Conservation (phyloP, 1,140 invertebrate genomes). For the Coptotermes formosanus region DNA sequence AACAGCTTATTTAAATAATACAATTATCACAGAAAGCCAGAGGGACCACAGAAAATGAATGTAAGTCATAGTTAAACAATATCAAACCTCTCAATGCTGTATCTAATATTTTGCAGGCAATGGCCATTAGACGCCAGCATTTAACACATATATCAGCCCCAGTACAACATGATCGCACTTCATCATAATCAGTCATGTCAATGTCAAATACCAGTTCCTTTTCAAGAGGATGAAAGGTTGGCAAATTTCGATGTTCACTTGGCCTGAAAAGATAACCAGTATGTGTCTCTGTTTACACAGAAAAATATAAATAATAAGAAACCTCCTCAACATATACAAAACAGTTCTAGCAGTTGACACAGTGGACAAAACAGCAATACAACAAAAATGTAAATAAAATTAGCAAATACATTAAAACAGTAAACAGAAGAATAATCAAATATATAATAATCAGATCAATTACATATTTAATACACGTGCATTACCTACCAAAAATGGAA, state of each 20-base stretch:
- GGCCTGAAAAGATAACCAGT: slow-evolving; percentile 48
- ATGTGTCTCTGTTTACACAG: too few relatives aligned
- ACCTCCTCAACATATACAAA: too few relatives aligned
- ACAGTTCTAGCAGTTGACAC: too few relatives aligned
- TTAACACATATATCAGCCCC: slow-evolving; percentile 87
- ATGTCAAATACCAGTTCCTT: slow-evolving; percentile 99
- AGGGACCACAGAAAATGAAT: neutral
- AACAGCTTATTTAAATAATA: too few relatives aligned
- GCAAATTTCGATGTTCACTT: slow-evolving; percentile 56
- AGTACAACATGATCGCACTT: slow-evolving; percentile 87
- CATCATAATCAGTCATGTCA: slow-evolving; percentile 99
- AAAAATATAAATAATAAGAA: too few relatives aligned
- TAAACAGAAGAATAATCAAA: too few relatives aligned
- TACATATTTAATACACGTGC: too few relatives aligned
- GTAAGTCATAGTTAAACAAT: neutral
- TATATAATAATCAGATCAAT: too few relatives aligned
- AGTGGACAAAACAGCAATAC: too few relatives aligned
- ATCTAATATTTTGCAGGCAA: slow-evolving; percentile 92
- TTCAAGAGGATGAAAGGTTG: slow-evolving; percentile 55
- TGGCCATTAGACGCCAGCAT: slow-evolving; percentile 96
- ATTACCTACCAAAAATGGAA: too few relatives aligned
- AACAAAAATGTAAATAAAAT: too few relatives aligned
- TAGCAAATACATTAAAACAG: too few relatives aligned
- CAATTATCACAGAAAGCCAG: neutral
- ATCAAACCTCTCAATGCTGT: slow-evolving; percentile 69